These are phyloP conservation scores for Salvator merianae DNA, from an alignment of 2,113 vertebrate genomes.

Conservation along the genomic window DNA sequence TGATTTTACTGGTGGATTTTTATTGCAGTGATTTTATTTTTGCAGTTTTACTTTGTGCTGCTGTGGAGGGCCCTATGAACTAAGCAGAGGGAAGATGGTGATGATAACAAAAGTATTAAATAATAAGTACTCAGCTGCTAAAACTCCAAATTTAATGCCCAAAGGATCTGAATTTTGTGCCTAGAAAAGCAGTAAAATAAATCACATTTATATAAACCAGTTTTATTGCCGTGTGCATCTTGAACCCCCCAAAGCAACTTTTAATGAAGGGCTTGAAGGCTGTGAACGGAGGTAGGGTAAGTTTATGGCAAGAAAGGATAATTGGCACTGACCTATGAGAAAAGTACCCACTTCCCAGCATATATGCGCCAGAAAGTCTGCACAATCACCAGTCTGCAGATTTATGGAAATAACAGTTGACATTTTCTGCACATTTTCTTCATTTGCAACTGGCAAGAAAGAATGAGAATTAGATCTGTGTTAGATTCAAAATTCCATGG, in stretches of 20 bases:
- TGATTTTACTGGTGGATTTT: not conserved
- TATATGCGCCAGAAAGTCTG: not conserved
- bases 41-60: not conserved
- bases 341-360: not conserved
- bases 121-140: not conserved
- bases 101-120: not conserved
- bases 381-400: not conserved
- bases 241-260: not conserved
- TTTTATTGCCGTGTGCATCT: not conserved
- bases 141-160: not conserved
- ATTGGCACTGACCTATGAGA: not conserved
- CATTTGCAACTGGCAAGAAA: not conserved
- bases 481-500: not conserved
- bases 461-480: not conserved
- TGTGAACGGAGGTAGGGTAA: not conserved
- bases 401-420: not conserved
- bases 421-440: not conserved
- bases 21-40: conserved; percentile 2
- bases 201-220: not conserved
- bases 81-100: not conserved
- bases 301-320: not conserved
- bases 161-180: not conserved
- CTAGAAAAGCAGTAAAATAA: not conserved
- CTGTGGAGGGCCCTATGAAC: not conserved
- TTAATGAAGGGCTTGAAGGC: not conserved